Conservation (phyloP, 2,113 vertebrate genomes). For the Semnornis frantzii region DNA sequence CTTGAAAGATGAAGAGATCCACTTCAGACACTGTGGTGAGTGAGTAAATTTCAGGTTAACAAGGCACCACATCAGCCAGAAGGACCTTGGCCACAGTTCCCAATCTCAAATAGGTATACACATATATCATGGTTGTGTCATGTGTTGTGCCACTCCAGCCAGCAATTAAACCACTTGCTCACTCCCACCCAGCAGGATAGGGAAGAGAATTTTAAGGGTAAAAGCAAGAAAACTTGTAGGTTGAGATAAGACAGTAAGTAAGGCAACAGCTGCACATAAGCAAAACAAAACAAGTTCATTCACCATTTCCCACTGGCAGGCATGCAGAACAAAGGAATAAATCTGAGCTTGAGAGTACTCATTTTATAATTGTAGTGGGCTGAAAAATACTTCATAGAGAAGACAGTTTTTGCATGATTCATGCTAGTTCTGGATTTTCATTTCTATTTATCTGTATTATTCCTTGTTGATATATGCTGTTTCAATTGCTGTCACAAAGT, state of each 20-base stretch:
- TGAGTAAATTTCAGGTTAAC: background rate
- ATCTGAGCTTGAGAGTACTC: background rate
- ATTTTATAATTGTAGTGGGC: background rate
- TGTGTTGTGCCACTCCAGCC: background rate
- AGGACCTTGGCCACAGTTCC: background rate
- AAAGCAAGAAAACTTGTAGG: background rate
- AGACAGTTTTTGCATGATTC: background rate
- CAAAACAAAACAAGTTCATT: background rate
- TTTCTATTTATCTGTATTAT: background rate
- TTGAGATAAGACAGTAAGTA: background rate
- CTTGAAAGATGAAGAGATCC: background rate
- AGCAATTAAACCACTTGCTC: background rate
- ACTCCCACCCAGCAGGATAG: background rate
- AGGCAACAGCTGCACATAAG: background rate
- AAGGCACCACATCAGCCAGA: background rate
- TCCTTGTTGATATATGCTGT: background rate
- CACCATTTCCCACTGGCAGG: background rate
- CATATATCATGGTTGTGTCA: background rate
- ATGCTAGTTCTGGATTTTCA: background rate
- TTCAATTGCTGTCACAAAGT: background rate
- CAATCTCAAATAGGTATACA: background rate
- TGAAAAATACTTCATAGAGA: background rate
- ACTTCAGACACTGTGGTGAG: background rate
- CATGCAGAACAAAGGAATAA: background rate
- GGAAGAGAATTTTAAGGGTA: background rate